phyloP scores from a whole-genome alignment of 2,888 invertebrate genomes.

The Fissipunctia ypsillon region DNA sequence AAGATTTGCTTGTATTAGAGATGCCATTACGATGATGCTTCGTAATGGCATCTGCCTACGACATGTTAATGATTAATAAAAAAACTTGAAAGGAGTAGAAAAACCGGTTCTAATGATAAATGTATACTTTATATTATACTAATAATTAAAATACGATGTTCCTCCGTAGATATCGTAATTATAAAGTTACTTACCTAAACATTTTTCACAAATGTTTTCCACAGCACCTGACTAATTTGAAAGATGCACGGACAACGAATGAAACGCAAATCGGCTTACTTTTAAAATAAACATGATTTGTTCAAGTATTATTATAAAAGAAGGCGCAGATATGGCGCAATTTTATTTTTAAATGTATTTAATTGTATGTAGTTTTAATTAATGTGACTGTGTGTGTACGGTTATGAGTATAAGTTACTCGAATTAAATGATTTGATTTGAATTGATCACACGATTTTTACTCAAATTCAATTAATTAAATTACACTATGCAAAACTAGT shows the following conservation, averaged over 20 bases:
- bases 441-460: too few relatives aligned
- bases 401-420: too few relatives aligned
- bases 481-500: too few relatives aligned
- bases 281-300: neutral
- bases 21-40: too few relatives aligned
- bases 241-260: slow-evolving; percentile 1
- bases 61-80: neutral
- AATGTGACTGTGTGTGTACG: too few relatives aligned
- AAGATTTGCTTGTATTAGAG: too few relatives aligned
- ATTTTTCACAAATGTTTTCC: neutral
- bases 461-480: neutral
- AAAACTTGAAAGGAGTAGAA: too few relatives aligned
- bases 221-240: neutral
- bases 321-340: too few relatives aligned
- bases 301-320: slow-evolving; percentile 11
- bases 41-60: neutral
- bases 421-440: too few relatives aligned
- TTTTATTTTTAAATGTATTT: too few relatives aligned
- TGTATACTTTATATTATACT: neutral
- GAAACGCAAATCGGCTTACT: neutral
- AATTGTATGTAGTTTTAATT: too few relatives aligned
- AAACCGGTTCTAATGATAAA: neutral
- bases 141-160: neutral
- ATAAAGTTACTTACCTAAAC: slow-evolving; percentile 32
- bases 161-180: too few relatives aligned